These are phyloP conservation scores for Drosophila recens DNA, from an alignment of 2,888 invertebrate species.

Conservation along the genomic window DNA sequence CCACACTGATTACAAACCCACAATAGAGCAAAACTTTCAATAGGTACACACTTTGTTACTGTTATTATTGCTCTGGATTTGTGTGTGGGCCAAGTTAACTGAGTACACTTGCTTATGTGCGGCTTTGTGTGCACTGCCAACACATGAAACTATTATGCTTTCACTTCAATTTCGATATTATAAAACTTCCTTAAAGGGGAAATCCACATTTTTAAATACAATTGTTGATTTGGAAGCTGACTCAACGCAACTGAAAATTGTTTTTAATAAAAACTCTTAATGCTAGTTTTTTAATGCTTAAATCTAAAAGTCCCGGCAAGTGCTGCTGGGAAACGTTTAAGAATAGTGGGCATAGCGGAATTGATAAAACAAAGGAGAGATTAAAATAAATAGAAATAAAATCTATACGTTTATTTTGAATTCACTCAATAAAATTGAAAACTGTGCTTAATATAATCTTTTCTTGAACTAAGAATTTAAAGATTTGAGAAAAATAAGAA, in stretches of 20 bases:
- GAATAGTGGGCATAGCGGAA: not conserved
- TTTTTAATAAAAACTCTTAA: not conserved
- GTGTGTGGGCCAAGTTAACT: conserved; percentile 17
- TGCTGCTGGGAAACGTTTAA: not conserved
- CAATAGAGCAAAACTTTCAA: conserved; percentile 12
- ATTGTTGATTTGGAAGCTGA: conserved; percentile 2
- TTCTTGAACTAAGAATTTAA: too few species aligned
- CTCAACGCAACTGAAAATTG: not conserved
- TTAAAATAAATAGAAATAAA: not conserved
- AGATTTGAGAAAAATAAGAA: too few species aligned
- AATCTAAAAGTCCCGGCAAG: not conserved
- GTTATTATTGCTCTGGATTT: conserved; percentile 11
- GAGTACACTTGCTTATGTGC: conserved; percentile 5
- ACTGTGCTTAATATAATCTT: not conserved
- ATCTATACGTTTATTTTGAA: not conserved
- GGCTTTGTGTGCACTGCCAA: conserved; percentile 20
- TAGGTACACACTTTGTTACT: conserved; percentile 29
- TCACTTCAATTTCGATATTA: conserved; percentile 7
- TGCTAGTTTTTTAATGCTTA: not conserved
- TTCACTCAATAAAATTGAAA: not conserved
- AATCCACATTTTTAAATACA: not conserved
- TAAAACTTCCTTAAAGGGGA: conserved; percentile 2
- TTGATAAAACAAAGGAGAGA: not conserved
- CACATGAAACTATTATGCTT: conserved; percentile 20
- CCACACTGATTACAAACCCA: conserved; percentile 13